These are phyloP conservation scores for Neomonachus schauinslandi DNA, from an alignment of 2,113 vertebrate genomes.

Conservation along the genomic window DNA sequence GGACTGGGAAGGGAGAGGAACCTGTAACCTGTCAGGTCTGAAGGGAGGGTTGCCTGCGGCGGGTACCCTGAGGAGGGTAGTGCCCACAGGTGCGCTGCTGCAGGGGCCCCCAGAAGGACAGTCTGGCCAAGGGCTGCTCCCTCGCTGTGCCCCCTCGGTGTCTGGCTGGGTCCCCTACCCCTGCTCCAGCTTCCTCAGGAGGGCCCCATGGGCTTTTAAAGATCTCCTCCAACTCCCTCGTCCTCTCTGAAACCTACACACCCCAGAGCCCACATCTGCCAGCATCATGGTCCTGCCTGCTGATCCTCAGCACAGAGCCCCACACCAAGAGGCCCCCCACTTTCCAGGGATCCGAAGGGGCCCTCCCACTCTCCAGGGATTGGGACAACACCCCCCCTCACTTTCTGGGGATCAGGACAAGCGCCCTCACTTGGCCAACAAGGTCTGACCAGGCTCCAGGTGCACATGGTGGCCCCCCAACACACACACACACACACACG, in stretches of 20 bases:
- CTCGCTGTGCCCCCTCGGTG: neutral
- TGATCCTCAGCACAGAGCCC: neutral
- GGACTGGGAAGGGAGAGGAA: neutral
- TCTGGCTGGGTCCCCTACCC: neutral
- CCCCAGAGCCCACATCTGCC: neutral
- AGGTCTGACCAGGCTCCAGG: neutral
- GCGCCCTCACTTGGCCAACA: neutral
- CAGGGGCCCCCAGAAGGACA: neutral
- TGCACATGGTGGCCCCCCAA: neutral
- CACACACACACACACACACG: accelerated
- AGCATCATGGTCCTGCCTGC: neutral
- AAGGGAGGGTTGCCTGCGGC: neutral
- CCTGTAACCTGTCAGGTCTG: neutral
- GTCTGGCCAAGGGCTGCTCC: neutral
- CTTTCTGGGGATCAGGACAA: neutral
- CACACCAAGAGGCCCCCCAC: neutral
- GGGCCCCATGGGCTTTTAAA: neutral
- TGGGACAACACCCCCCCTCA: neutral
- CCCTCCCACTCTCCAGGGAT: neutral
- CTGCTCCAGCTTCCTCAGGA: neutral
- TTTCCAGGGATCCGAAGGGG: neutral
- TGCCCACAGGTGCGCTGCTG: neutral
- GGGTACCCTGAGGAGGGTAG: neutral
- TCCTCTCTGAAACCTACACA: neutral
- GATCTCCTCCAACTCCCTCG: neutral